phyloP scores from a whole-genome alignment of 2,797 vertebrate genomes.

The Chelon labrosus region DNA sequence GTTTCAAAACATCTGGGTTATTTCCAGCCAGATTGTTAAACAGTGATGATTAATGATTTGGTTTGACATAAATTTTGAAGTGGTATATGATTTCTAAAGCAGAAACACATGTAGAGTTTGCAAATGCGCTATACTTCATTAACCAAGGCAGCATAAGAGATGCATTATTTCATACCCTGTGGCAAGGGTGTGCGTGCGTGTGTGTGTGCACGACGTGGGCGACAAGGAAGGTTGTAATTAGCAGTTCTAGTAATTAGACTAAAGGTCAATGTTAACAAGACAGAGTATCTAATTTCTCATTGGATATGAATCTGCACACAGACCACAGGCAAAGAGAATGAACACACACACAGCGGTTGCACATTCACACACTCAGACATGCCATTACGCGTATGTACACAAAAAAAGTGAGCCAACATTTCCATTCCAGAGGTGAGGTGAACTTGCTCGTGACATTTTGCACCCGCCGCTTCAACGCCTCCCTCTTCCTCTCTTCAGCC shows the following conservation, averaged over 20 bases:
- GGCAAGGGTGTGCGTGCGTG: constrained; percentile 17
- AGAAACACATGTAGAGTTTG: background rate
- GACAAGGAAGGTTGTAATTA: constrained; percentile 54
- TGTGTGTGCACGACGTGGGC: background rate
- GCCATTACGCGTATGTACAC: constrained; percentile 28
- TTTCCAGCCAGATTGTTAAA: too few relatives aligned
- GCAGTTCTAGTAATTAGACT: constrained; percentile 72
- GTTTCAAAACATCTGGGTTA: too few relatives aligned
- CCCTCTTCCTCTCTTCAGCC: constrained; percentile 40
- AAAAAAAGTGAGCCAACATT: constrained; percentile 65
- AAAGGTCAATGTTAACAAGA: constrained; percentile 82
- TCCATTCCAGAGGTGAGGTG: constrained; percentile 51
- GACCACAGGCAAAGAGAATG: constrained; percentile 31
- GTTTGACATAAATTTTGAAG: too few relatives aligned
- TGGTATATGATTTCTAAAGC: too few relatives aligned
- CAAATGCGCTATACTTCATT: constrained; percentile 31
- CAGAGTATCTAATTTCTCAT: constrained; percentile 62
- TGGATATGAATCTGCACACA: constrained; percentile 62
- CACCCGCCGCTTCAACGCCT: constrained; percentile 49
- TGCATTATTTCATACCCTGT: constrained; percentile 23
- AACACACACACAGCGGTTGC: background rate
- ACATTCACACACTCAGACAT: constrained; percentile 13
- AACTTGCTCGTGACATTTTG: constrained; percentile 76
- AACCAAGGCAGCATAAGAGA: background rate
- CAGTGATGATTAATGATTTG: too few relatives aligned